Conservation (phyloP, 2,113 vertebrate species). For the Thomomys bottae region DNA sequence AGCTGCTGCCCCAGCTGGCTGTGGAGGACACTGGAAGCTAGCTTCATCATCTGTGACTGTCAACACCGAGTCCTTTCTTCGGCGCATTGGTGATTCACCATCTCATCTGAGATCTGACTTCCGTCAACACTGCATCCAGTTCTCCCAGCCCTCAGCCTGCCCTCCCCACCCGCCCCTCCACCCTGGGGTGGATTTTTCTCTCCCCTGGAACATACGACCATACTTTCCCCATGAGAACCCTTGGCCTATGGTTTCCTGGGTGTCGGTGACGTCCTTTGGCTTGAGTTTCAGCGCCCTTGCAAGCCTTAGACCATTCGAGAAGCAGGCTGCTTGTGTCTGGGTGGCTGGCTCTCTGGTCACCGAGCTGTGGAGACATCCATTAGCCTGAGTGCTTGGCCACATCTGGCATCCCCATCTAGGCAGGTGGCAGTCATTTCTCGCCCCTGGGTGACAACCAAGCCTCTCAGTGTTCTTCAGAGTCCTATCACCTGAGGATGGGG, state of each 20-base stretch:
- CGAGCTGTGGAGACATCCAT: too few species aligned
- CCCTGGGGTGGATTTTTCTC: neutral
- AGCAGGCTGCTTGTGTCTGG: too few species aligned
- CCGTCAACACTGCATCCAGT: neutral
- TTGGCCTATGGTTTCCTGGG: neutral
- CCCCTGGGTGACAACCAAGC: neutral
- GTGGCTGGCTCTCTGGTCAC: neutral
- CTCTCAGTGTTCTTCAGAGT: rapidly evolving
- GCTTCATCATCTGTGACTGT: neutral
- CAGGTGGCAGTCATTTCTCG: neutral
- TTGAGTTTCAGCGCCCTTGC: neutral
- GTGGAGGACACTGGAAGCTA: neutral
- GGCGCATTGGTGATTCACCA: neutral
- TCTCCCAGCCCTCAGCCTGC: too few species aligned
- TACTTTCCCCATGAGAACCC: neutral
- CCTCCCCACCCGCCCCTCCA: too few species aligned
- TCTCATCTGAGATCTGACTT: conserved; percentile 18
- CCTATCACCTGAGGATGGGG: neutral
- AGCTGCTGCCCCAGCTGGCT: too few species aligned
- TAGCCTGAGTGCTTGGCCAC: too few species aligned
- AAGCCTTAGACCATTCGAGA: neutral
- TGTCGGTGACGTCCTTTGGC: neutral
- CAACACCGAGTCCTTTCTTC: conserved; percentile 1
- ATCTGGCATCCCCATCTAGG: neutral
- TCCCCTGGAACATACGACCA: neutral